Percentiles rank a stretch among this genome's conserved stretches.
phyloP scores from a whole-genome alignment of 2,113 vertebrate genomes.

The Loxodonta africana region DNA sequence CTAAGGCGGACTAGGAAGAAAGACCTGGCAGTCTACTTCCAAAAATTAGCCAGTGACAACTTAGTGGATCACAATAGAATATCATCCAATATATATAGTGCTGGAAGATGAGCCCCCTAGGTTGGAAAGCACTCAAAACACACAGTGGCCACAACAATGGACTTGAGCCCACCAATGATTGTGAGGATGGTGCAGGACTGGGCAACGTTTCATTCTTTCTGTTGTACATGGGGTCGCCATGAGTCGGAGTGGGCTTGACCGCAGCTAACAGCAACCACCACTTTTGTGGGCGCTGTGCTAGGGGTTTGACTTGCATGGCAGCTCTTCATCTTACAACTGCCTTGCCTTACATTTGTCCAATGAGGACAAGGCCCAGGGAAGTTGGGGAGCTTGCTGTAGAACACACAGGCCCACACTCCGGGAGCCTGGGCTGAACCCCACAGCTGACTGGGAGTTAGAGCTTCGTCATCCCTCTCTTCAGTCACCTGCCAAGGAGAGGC shows the following conservation, averaged over 20 bases:
- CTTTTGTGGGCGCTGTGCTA: no score
- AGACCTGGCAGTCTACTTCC: not conserved
- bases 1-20: not conserved
- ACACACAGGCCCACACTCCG: accelerated
- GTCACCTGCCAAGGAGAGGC: not conserved
- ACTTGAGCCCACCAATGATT: no score
- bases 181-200: not conserved
- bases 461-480: not conserved
- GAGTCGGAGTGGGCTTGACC: not conserved
- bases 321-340: accelerated
- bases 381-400: not conserved
- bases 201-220: not conserved
- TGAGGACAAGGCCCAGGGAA: not conserved
- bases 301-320: not conserved
- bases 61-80: no score
- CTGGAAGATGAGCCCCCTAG: no score
- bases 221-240: no score
- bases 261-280: not conserved
- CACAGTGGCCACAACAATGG: no score
- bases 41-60: not conserved
- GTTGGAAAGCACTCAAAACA: no score
- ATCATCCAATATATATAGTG: no score
- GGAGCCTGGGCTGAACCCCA: not conserved
- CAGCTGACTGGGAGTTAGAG: accelerated
- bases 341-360: not conserved